These are phyloP conservation scores for Phodopus roborovskii DNA, from an alignment of 2,113 vertebrate species.

Conservation along the genomic window DNA sequence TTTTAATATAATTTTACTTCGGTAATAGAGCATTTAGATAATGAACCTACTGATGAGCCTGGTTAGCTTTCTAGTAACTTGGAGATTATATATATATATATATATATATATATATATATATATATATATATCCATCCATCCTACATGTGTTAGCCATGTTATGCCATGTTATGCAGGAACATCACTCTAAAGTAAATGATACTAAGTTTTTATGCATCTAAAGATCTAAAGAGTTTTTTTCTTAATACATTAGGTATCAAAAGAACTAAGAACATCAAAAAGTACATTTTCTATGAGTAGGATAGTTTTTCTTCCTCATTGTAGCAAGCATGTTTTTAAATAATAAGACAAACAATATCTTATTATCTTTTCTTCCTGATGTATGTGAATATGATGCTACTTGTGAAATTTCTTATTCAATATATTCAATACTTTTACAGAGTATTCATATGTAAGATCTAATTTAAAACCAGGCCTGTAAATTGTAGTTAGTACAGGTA, in stretches of 20 bases:
- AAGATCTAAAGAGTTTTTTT: not conserved
- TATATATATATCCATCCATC: no score
- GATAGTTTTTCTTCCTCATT: not conserved
- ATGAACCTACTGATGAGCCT: not conserved
- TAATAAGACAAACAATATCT: constrained; percentile 1
- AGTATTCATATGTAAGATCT: not conserved
- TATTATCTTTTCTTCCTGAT: not conserved
- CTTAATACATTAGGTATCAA: not conserved
- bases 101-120: no score
- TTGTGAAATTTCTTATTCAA: not conserved
- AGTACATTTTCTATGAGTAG: not conserved
- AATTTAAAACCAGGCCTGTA: not conserved
- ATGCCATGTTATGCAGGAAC: not conserved
- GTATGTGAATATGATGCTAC: not conserved
- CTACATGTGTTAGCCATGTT: not conserved
- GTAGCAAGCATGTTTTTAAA: not conserved
- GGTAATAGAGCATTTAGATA: constrained; percentile 6
- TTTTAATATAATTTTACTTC: not conserved
- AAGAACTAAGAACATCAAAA: not conserved
- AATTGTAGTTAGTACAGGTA: not conserved
- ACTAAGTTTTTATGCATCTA: not conserved
- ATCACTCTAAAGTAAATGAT: not conserved
- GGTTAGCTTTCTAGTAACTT: not conserved
- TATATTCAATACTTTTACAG: not conserved
- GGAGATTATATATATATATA: not conserved